phyloP scores from a whole-genome alignment of 2,888 invertebrate genomes.

The Synanthedon andrenaeformis region DNA sequence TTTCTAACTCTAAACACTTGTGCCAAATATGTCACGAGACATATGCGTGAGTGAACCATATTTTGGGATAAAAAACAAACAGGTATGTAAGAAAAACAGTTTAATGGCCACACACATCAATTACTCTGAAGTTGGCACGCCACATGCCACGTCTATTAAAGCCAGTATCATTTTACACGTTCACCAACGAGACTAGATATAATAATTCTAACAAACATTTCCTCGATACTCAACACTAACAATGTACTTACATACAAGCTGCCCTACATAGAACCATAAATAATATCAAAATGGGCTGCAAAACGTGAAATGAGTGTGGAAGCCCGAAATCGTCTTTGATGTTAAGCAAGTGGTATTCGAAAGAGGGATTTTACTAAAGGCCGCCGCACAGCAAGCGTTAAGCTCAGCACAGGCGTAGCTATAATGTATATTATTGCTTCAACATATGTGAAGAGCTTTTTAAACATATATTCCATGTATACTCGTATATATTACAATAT shows the following conservation, averaged over 20 bases:
- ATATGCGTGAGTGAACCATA: too few relatives aligned
- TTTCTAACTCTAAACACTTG: neutral
- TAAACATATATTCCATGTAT: too few relatives aligned
- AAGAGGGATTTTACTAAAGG: too few relatives aligned
- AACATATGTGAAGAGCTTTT: too few relatives aligned
- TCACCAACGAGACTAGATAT: neutral
- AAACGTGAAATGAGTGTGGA: neutral
- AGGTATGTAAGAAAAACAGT: constrained; percentile 11
- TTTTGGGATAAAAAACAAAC: too few relatives aligned
- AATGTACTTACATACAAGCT: neutral
- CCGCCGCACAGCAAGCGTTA: too few relatives aligned
- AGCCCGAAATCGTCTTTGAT: neutral
- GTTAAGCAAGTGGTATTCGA: too few relatives aligned
- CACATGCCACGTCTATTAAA: constrained; percentile 13
- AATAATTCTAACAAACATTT: neutral
- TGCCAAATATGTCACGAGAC: neutral
- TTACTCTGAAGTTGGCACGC: constrained; percentile 35
- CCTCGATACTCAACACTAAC: neutral
- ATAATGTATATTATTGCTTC: too few relatives aligned
- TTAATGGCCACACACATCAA: constrained; percentile 23
- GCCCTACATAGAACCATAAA: neutral
- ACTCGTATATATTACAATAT: too few relatives aligned
- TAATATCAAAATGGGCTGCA: neutral
- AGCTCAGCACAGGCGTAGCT: too few relatives aligned
- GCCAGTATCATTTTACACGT: neutral